Conservation (phyloP, 2,888 invertebrate genomes). For the Seira ritae region DNA sequence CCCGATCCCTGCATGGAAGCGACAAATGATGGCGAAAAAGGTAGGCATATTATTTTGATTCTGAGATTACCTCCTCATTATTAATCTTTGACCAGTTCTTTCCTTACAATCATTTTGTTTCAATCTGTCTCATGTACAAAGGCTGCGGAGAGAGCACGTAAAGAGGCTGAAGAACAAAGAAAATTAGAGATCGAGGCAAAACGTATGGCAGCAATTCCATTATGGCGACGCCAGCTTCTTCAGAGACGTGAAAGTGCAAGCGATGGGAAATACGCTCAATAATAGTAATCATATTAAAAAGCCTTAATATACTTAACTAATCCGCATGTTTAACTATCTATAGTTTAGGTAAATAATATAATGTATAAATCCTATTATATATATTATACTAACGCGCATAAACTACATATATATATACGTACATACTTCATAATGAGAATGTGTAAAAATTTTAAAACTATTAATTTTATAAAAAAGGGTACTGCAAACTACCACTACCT, state of each 20-base stretch:
- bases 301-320: too few relatives aligned
- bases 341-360: not conserved
- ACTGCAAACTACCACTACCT: slow-evolving; percentile 14
- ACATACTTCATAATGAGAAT: slow-evolving; percentile 13
- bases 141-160: slow-evolving; percentile 93
- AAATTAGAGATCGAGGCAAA: slow-evolving; percentile 90
- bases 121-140: slow-evolving; percentile 75
- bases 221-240: slow-evolving; percentile 94
- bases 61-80: too few relatives aligned
- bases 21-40: slow-evolving; percentile 93
- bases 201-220: slow-evolving; percentile 90
- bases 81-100: too few relatives aligned
- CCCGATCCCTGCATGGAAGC: slow-evolving; percentile 94
- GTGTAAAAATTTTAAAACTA: slow-evolving; percentile 24
- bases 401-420: not conserved
- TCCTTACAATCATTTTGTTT: too few relatives aligned
- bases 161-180: slow-evolving; percentile 91
- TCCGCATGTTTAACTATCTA: too few relatives aligned
- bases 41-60: too few relatives aligned
- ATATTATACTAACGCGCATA: not conserved
- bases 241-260: slow-evolving; percentile 75
- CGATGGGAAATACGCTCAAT: slow-evolving; percentile 71
- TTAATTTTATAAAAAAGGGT: slow-evolving; percentile 41
- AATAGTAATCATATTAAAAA: slow-evolving; percentile 33
- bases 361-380: not conserved